These are phyloP conservation scores for Falco columbarius DNA, from an alignment of 2,797 vertebrate species.

Conservation along the genomic window DNA sequence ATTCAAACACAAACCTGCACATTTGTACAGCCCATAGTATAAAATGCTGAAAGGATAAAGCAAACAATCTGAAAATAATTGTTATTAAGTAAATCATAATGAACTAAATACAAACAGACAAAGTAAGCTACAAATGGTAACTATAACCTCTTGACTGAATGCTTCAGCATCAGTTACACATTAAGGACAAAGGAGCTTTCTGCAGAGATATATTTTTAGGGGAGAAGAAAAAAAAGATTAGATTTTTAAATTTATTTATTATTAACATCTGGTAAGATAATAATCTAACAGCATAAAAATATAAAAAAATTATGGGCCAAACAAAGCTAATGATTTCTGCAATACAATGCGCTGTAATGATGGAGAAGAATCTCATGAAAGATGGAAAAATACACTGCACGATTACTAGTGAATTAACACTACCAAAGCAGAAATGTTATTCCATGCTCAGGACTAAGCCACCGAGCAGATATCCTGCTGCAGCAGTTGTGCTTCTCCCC, in stretches of 20 bases:
- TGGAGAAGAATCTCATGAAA: background rate
- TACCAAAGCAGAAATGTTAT: background rate
- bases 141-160: background rate
- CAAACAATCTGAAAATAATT: background rate
- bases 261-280: background rate
- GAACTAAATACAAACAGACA: background rate
- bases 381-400: background rate
- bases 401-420: background rate
- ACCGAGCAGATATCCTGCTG: too few relatives aligned
- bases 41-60: background rate
- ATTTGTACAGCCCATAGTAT: background rate
- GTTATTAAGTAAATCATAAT: background rate
- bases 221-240: background rate
- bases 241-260: background rate
- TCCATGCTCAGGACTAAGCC: background rate
- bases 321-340: background rate
- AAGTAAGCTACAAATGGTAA: background rate
- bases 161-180: background rate
- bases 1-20: fast-evolving
- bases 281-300: background rate
- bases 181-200: background rate
- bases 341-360: background rate
- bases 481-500: background rate
- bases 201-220: background rate
- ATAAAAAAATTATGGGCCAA: background rate